Evolutionary conservation across 1,140 invertebrate genomes (phyloP).

Genomic region (Drosophila triauraria): DNA sequence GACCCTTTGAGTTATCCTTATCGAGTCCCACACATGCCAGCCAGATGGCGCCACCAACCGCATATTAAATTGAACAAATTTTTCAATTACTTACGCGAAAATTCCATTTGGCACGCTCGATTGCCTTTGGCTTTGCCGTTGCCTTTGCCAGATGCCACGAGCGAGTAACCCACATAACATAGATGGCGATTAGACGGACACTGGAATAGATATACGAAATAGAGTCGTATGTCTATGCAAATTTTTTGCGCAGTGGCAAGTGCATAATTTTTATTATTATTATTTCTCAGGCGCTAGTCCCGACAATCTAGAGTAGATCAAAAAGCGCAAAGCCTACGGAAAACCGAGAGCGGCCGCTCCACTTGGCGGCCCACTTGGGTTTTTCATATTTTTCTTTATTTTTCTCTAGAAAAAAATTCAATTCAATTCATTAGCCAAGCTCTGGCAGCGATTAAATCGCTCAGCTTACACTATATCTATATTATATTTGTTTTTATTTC

Average conservation of each 20-base stretch:
- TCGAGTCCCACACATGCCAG: neutral
- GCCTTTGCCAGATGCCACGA: slow-evolving; percentile 35
- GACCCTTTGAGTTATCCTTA: slow-evolving; percentile 34
- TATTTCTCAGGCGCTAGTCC: slow-evolving; percentile 67
- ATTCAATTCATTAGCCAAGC: slow-evolving; percentile 80
- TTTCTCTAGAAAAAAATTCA: slow-evolving; percentile 52
- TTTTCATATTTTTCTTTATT: slow-evolving; percentile 19
- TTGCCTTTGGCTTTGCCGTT: neutral
- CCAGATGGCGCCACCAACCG: slow-evolving; percentile 55
- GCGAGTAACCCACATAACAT: slow-evolving; percentile 73
- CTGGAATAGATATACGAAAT: slow-evolving; percentile 56
- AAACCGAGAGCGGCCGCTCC: slow-evolving; percentile 44
- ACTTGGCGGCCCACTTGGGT: slow-evolving; percentile 62
- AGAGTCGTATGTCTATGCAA: slow-evolving; percentile 80
- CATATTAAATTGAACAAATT: slow-evolving; percentile 43
- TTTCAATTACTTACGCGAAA: slow-evolving; percentile 64
- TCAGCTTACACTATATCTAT: slow-evolving; percentile 58
- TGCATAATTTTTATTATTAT: slow-evolving; percentile 79
- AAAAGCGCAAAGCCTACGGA: slow-evolving; percentile 77
- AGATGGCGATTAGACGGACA: slow-evolving; percentile 74
- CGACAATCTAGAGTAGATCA: slow-evolving; percentile 77
- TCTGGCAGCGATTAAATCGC: slow-evolving; percentile 74
- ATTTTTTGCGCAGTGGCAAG: slow-evolving; percentile 68
- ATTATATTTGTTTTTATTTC: slow-evolving; percentile 31
- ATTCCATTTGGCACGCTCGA: slow-evolving; percentile 62